Evolutionary conservation across 2,888 invertebrate species (phyloP), one percentile per base, ranked within the genome.

Genomic region (Oeneis ivallda): DNA sequence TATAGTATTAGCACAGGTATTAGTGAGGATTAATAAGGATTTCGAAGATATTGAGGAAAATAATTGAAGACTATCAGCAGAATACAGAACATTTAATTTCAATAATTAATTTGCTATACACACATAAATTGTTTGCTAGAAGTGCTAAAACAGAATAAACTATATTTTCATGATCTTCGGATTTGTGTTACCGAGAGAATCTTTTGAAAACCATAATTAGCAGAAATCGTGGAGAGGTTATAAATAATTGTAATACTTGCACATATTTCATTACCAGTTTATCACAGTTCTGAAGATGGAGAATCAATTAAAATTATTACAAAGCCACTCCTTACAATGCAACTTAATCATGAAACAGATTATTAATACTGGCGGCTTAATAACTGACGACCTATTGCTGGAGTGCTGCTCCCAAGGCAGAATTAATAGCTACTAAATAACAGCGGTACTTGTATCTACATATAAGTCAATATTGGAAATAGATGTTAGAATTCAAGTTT

Each of bases 311-410:
- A 59, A 49, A 59, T 26, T 71, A 72, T 73, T 72, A 68, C 69
- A 71, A 76, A 72, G 71, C 66, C 72, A 70, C 59, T 41, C 61
- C 34, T 13, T 59, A 47, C 37, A 49, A 43, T 47, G 49, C 59
- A 47, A 59, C 59, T 59, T 59, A 59, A 65, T 68, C 58, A 65
- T 64, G 70, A 45, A 52, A 47, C 37, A 37, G 19, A 39, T 56
- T 56, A 56, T 56, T 56, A 41, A 10, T 56, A 41, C 17, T 41
- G 56, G 39, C 56, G 19, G 56, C 41, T 19, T 41, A 41, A 39
- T 39, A 54, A 34, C 58, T 58, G 34, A 32, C 32, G 58, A 43
- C 26, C 58, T 32, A 49, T 59, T 17, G 49, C 47, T 17, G 37
- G 37, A 45, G 41, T 58, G 13, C 32, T 26, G 8, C 26, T 34